These are phyloP conservation scores for Varecia variegata DNA, from an alignment of 2,797 vertebrate genomes.

Conservation along the genomic window DNA sequence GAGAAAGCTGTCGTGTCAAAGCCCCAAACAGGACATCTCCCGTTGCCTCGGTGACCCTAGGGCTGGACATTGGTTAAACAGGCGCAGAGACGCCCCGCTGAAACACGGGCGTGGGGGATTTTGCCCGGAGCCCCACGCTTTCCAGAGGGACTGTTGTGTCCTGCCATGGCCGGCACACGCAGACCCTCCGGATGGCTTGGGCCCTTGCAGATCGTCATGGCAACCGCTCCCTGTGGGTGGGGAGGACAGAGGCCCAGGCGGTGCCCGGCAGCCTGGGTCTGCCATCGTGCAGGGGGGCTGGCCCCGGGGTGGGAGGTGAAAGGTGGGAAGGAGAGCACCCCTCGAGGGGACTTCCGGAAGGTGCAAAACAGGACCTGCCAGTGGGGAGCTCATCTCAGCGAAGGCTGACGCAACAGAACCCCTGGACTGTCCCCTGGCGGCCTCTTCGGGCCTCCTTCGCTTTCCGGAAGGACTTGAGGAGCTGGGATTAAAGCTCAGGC, in stretches of 20 bases:
- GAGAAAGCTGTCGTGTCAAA: background rate
- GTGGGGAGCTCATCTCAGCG: too few relatives aligned
- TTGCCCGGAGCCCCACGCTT: too few relatives aligned
- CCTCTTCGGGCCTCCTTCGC: background rate
- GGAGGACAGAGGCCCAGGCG: background rate
- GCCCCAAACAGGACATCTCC: rapidly evolving
- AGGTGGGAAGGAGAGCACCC: background rate
- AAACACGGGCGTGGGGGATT: rapidly evolving
- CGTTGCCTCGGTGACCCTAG: rapidly evolving
- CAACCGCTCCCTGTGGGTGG: background rate
- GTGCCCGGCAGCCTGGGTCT: background rate
- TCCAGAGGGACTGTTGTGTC: rapidly evolving
- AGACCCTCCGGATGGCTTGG: background rate
- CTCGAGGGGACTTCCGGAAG: background rate
- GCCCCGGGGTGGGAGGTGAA: background rate
- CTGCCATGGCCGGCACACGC: rapidly evolving
- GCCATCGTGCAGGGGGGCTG: background rate
- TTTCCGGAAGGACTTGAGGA: background rate
- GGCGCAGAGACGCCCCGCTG: background rate
- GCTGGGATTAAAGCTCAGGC: background rate
- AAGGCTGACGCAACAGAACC: background rate
- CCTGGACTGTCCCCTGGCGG: rapidly evolving
- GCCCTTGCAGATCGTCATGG: background rate
- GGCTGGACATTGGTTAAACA: too few relatives aligned
- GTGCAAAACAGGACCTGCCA: background rate